Percentiles rank a stretch among this genome's conserved stretches.
Conservation (phyloP, 2,113 vertebrate genomes). For the Phaethon lepturus region DNA sequence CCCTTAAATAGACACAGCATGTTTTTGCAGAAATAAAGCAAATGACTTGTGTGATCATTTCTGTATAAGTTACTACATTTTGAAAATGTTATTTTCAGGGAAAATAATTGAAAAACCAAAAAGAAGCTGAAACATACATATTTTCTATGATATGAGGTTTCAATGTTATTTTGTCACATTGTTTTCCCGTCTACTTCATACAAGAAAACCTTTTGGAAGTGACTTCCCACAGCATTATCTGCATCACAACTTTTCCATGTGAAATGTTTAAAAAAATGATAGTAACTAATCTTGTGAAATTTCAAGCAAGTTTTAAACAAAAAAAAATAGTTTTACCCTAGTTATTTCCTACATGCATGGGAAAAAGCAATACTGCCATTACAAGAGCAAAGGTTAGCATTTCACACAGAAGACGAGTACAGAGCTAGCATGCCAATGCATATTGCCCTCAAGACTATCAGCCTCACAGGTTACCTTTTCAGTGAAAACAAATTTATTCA, state of each 20-base stretch:
- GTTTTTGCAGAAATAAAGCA: background rate
- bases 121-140: background rate
- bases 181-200: background rate
- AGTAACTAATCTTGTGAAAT: background rate
- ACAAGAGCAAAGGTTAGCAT: background rate
- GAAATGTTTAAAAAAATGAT: background rate
- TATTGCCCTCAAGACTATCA: background rate
- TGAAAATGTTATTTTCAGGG: background rate
- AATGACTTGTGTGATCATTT: background rate
- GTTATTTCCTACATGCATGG: background rate
- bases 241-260: background rate
- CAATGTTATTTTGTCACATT: background rate
- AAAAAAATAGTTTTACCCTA: background rate
- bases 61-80: background rate
- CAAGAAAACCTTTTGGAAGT: background rate
- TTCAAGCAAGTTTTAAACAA: background rate
- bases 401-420: background rate
- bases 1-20: slow-evolving; percentile 38
- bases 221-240: background rate
- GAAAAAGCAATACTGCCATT: background rate
- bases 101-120: background rate
- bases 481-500: background rate
- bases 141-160: background rate
- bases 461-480: background rate
- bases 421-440: background rate